Evolutionary conservation across 1,140 invertebrate genomes (phyloP), one percentile per base, ranked within the genome.

Genomic region (Drosophila teissieri): DNA sequence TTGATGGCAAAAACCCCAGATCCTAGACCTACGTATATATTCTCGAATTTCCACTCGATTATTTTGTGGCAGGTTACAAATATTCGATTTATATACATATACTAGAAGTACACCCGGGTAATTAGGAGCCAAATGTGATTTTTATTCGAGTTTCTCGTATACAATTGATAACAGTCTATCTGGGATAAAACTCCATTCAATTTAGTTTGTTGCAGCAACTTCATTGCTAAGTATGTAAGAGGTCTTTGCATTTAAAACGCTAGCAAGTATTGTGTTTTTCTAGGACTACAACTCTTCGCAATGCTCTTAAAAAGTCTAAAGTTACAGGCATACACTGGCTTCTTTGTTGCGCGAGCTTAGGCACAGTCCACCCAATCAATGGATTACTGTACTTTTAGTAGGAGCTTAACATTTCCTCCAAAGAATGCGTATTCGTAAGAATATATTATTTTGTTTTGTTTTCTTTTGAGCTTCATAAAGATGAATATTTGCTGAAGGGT

Each of bases 271-370:
- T 58, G 24, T 42, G 27, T 56, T 74, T 42, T 22, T 70, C 48
- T 68, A 79, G 15, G 52, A 22, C 65, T 67, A 75, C 14, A 67
- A 54, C 15, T 34, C 15, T 15, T 31, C 11, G n/a, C 49, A 70
- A 39, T 68, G 63, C 44, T 34, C 22, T 56, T 76, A 39, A 68
- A 69, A 80, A 65, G 46, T 85, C 81, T 85, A 78, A 65, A 82
- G 55, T 79, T 76, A 76, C 79, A 86, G 83, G 83, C 82, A 86
- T 80, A 62, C 78, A 79, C 82, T 86, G 83, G 82, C 79, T 88
- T 82, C 74, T 69, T 40, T 42, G 34, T 19, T 19, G 39, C 44
- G 55, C 54, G 60, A 68, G 75, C 73, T 70, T 65, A 24, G 58
- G 45, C 17, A 10, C 36, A 14, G 31, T 51, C 45, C 54, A 55